Evolutionary conservation across 2,113 vertebrate species (phyloP).

Genomic region (Entomyzon cyanotis): DNA sequence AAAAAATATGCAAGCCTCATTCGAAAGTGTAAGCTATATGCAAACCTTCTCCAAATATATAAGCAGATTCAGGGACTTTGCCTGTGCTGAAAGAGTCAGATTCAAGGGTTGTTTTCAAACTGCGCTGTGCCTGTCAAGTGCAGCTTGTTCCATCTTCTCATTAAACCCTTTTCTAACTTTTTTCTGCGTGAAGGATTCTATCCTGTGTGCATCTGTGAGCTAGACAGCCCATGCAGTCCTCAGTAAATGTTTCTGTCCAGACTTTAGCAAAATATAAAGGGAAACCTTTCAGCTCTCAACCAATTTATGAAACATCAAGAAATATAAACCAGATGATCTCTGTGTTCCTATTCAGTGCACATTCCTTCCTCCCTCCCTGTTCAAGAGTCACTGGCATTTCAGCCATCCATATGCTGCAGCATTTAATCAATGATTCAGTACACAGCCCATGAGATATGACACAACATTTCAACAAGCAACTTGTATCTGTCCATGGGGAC

Average conservation of each 20-base stretch:
- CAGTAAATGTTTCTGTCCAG: not conserved
- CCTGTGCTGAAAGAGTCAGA: not conserved
- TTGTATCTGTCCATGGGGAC: conserved; percentile 70
- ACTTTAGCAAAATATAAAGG: conserved; percentile 16
- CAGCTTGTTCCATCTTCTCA: not conserved
- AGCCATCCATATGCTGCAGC: conserved; percentile 70
- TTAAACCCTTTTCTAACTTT: not conserved
- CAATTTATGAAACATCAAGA: not conserved
- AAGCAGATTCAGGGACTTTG: not conserved
- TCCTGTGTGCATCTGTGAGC: not conserved
- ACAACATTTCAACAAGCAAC: conserved; percentile 71
- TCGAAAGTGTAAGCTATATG: not conserved
- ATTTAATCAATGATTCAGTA: conserved; percentile 79
- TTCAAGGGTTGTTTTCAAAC: not conserved
- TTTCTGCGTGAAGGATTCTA: not conserved
- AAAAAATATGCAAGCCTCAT: not conserved
- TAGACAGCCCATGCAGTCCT: not conserved
- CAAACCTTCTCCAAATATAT: not conserved
- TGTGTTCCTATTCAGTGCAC: conserved; percentile 54
- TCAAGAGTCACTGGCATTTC: conserved; percentile 58
- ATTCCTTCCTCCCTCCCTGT: not conserved
- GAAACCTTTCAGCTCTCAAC: not conserved
- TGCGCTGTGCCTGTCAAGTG: not conserved
- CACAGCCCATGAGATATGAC: conserved; percentile 69
- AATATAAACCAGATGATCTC: not conserved